phyloP scores from a whole-genome alignment of 2,113 vertebrate species.

The Atherinomorus stipes region DNA sequence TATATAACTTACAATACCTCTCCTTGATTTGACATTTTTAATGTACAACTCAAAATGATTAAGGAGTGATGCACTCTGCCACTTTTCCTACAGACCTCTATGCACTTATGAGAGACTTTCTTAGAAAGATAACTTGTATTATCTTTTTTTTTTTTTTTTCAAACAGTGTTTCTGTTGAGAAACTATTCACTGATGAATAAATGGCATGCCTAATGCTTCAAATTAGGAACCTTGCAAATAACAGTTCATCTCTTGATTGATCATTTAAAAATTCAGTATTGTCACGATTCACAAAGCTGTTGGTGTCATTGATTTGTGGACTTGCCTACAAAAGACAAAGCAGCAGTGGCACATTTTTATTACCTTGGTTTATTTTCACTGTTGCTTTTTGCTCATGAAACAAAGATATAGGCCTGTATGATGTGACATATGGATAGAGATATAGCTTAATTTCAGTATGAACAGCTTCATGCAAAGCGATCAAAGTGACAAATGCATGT shows the following conservation, averaged over 20 bases:
- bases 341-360: neutral
- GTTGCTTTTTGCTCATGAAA: no score
- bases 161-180: neutral
- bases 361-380: neutral
- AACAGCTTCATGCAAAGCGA: neutral
- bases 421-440: no score
- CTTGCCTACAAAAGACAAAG: neutral
- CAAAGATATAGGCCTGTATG: no score
- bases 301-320: slow-evolving; percentile 6
- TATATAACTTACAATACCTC: no score
- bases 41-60: neutral
- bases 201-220: neutral
- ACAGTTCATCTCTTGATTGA: slow-evolving; percentile 22
- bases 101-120: neutral
- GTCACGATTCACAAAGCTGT: slow-evolving; percentile 10
- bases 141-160: no score
- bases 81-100: neutral
- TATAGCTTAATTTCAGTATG: no score
- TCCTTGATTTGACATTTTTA: neutral
- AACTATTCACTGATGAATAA: neutral
- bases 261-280: slow-evolving; percentile 18
- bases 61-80: neutral
- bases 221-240: slow-evolving; percentile 17
- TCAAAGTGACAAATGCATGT: neutral
- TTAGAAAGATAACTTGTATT: no score